A percentile compares a stretch with the other conserved stretches of the same genome.
Conservation (phyloP, 1,140 invertebrate genomes). For the Hesperophylax magnus region DNA sequence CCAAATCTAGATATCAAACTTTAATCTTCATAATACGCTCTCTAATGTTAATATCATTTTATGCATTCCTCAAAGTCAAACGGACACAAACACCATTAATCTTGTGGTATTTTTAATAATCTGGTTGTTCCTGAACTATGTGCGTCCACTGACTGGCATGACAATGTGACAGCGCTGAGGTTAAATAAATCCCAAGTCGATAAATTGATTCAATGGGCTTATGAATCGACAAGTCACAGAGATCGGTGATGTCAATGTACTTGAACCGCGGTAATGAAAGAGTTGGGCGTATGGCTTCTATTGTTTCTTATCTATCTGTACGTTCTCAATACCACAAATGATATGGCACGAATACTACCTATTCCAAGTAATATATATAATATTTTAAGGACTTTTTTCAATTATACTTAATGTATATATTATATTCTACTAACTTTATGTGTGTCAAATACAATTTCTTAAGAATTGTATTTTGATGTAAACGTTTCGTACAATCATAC, state of each 20-base stretch:
- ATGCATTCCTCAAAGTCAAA: neutral
- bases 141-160: neutral
- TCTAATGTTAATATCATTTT: neutral
- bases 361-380: too few relatives aligned
- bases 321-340: too few relatives aligned
- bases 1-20: too few relatives aligned
- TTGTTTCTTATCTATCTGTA: too few relatives aligned
- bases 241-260: slow-evolving; percentile 2
- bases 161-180: slow-evolving; percentile 28
- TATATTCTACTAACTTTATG: too few relatives aligned
- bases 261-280: neutral
- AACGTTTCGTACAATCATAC: too few relatives aligned
- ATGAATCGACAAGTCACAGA: neutral
- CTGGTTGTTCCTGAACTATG: neutral
- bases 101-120: slow-evolving; percentile 24
- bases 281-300: neutral
- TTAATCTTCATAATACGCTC: neutral
- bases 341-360: too few relatives aligned
- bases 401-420: too few relatives aligned
- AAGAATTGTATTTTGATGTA: too few relatives aligned
- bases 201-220: slow-evolving; percentile 15
- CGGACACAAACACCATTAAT: slow-evolving; percentile 3
- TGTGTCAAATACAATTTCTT: too few relatives aligned
- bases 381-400: too few relatives aligned
- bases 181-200: slow-evolving; percentile 25